Conservation (phyloP, 2,113 vertebrate genomes). For the Hydrochoerus hydrochaeris region DNA sequence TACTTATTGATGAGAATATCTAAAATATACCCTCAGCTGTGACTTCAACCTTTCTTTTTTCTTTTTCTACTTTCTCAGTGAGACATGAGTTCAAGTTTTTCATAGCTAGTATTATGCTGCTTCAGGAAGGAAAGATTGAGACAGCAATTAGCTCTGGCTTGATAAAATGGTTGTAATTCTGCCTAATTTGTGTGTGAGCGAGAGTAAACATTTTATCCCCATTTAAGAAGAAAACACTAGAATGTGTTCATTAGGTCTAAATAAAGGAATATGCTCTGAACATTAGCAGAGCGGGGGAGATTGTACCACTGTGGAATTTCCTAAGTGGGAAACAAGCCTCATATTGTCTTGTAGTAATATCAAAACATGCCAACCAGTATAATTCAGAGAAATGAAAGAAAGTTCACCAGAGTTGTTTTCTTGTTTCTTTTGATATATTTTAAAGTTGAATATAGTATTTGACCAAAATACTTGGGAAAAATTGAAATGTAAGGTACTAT, state of each 20-base stretch:
- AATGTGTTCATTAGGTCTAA: background rate
- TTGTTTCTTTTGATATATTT: background rate
- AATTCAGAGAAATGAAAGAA: background rate
- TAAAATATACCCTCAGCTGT: constrained; percentile 23
- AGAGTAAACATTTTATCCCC: background rate
- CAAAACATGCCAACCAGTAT: background rate
- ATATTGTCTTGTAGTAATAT: background rate
- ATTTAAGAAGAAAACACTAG: background rate
- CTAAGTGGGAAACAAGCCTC: background rate
- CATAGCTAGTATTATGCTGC: background rate
- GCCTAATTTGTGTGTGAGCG: background rate
- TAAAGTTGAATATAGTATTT: background rate
- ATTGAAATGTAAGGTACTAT: background rate
- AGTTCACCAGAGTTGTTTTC: background rate
- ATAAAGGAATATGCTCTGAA: background rate
- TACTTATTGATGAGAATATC: background rate
- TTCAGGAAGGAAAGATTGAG: background rate
- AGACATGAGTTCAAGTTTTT: background rate
- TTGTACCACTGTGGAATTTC: background rate
- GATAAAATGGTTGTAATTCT: background rate
- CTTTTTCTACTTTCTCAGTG: background rate
- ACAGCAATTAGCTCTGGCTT: constrained; percentile 28
- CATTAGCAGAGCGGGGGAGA: background rate
- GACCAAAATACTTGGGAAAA: background rate
- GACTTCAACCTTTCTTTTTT: background rate